Percentiles rank a stretch among this genome's conserved stretches.
Conservation (phyloP, 2,113 vertebrate genomes). For the Formicarius rufipectus region DNA sequence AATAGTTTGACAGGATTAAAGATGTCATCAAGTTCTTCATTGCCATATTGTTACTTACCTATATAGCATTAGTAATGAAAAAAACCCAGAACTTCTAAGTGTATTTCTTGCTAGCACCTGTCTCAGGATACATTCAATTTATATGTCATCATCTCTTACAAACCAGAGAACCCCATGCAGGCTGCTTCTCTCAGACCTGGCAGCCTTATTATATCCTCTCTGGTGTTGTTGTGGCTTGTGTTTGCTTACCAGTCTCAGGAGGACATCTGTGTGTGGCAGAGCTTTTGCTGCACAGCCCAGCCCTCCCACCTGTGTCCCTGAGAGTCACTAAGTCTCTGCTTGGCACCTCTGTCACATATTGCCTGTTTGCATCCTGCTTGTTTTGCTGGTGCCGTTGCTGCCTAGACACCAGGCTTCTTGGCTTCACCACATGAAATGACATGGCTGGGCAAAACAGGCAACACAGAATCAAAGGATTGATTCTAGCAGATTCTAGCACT, state of each 20-base stretch:
- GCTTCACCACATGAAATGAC: accelerated
- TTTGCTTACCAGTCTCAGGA: background rate
- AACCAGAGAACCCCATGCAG: background rate
- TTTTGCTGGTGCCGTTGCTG: too few species aligned
- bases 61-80: background rate
- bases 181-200: background rate
- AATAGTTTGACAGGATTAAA: background rate
- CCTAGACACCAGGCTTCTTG: too few species aligned
- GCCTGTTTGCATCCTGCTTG: background rate
- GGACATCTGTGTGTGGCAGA: accelerated
- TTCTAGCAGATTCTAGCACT: background rate
- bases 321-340: background rate
- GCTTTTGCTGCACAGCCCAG: background rate
- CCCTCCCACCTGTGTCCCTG: background rate
- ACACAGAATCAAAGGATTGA: background rate
- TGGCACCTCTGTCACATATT: too few species aligned
- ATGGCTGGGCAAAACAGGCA: background rate
- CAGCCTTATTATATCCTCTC: background rate
- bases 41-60: background rate
- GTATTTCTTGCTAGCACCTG: background rate
- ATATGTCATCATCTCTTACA: background rate
- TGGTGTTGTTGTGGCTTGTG: background rate
- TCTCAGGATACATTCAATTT: background rate
- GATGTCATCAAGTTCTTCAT: background rate
- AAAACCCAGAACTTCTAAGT: background rate